Percentiles rank a stretch among this genome's conserved stretches.
phyloP scores from a whole-genome alignment of 2,797 vertebrate species.

The Takifugu ocellatus region DNA sequence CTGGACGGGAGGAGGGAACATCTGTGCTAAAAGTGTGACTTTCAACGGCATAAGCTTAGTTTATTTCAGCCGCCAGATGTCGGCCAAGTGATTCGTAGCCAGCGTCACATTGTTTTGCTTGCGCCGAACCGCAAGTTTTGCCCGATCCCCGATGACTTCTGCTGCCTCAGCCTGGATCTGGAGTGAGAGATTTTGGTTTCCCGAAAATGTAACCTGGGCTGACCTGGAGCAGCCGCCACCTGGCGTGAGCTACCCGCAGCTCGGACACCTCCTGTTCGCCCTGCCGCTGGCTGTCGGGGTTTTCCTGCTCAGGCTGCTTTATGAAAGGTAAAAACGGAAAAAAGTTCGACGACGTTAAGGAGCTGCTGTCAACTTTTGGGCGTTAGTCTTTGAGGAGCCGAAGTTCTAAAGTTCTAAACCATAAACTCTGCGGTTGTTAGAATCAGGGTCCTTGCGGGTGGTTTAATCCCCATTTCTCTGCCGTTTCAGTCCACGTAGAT shows the following conservation, averaged over 20 bases:
- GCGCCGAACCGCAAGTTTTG: neutral
- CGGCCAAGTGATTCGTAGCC: neutral
- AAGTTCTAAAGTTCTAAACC: no score
- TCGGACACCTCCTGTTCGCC: slow-evolving; percentile 74
- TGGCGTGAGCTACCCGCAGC: slow-evolving; percentile 73
- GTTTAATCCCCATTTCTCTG: no score
- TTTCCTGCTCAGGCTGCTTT: slow-evolving; percentile 80
- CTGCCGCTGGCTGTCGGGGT: slow-evolving; percentile 83
- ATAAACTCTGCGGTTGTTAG: no score
- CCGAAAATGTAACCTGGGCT: slow-evolving; percentile 88
- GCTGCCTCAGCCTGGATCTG: slow-evolving; percentile 85
- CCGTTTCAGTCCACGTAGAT: no score
- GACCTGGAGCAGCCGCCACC: slow-evolving; percentile 78
- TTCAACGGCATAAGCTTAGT: neutral
- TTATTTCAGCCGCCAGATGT: slow-evolving; percentile 15
- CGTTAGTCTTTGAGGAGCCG: no score
- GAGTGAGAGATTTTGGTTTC: slow-evolving; percentile 93
- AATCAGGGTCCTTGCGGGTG: no score
- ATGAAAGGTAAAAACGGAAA: slow-evolving; percentile 81
- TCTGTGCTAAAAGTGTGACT: slow-evolving; percentile 4
- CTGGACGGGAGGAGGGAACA: slow-evolving; percentile 14
- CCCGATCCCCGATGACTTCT: slow-evolving; percentile 60
- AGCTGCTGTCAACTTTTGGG: no score
- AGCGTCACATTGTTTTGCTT: neutral
- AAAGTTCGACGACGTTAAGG: no score